Percentiles rank a stretch among this genome's conserved stretches.
These are phyloP conservation scores for Clarias pachynema DNA, from an alignment of 2,797 vertebrate species.

Conservation along the genomic window DNA sequence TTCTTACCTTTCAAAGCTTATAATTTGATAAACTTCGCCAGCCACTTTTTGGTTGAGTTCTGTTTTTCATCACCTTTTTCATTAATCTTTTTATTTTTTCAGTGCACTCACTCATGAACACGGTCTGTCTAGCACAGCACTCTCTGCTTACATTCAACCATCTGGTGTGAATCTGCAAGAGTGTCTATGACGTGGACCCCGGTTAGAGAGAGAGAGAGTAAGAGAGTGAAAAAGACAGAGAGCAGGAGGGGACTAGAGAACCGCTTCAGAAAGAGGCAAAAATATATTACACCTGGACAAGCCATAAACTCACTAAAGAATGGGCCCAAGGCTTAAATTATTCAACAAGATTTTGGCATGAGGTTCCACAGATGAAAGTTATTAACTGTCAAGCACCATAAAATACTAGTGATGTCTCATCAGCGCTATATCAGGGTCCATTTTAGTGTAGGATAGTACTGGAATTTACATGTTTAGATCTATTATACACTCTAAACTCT, in stretches of 20 bases:
- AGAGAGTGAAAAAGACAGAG: neutral
- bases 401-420: neutral
- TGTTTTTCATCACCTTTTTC: neutral
- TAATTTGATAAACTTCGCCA: neutral
- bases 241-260: neutral
- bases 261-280: neutral
- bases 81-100: neutral
- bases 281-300: neutral
- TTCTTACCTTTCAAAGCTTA: neutral
- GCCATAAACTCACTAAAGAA: neutral
- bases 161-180: constrained; percentile 53
- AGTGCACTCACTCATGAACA: constrained; percentile 22
- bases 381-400: neutral
- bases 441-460: neutral
- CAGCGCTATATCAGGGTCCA: neutral
- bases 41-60: neutral
- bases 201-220: constrained; percentile 18
- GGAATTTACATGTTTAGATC: neutral
- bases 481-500: neutral
- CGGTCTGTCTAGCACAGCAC: constrained; percentile 34
- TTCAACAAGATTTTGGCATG: neutral
- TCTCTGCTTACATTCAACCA: constrained; percentile 57
- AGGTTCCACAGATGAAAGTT: neutral
- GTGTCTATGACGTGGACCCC: constrained; percentile 39
- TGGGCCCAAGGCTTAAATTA: neutral